Evolutionary conservation across 2,888 invertebrate genomes (phyloP).

Genomic region (Sturmia bella): DNA sequence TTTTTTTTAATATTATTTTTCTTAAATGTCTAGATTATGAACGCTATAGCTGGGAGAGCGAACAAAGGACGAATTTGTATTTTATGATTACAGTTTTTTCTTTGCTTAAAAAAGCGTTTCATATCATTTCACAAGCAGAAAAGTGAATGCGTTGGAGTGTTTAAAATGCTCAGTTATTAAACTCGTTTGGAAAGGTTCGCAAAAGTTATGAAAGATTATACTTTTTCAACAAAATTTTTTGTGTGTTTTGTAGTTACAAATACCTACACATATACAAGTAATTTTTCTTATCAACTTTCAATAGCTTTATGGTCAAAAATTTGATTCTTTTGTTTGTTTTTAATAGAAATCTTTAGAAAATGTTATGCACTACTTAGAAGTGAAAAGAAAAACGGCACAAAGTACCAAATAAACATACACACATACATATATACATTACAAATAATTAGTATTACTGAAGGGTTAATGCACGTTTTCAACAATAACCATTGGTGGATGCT

Average conservation of each 20-base stretch:
- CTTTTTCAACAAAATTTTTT: conserved; percentile 2
- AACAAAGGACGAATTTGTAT: conserved; percentile 9
- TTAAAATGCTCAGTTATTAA: conserved; percentile 48
- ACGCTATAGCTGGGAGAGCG: conserved; percentile 7
- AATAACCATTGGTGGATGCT: too few species aligned
- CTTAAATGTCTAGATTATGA: conserved; percentile 52
- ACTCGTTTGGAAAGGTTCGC: conserved; percentile 38
- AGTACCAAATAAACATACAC: too few species aligned
- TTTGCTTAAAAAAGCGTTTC: neutral
- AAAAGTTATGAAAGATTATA: conserved; percentile 24
- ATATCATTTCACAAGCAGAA: neutral
- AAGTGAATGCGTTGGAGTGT: conserved; percentile 45
- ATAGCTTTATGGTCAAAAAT: too few species aligned
- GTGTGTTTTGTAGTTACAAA: neutral
- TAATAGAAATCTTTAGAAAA: too few species aligned
- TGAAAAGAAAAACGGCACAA: too few species aligned
- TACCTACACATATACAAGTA: too few species aligned
- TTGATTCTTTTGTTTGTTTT: too few species aligned
- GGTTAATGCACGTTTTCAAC: too few species aligned
- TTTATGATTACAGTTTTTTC: neutral
- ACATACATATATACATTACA: too few species aligned
- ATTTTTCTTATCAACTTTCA: too few species aligned
- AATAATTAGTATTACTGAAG: too few species aligned
- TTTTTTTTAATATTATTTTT: conserved; percentile 50
- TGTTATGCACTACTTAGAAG: too few species aligned